Conservation (phyloP, 1,140 invertebrate genomes). For the Belonocnema kinseyi region DNA sequence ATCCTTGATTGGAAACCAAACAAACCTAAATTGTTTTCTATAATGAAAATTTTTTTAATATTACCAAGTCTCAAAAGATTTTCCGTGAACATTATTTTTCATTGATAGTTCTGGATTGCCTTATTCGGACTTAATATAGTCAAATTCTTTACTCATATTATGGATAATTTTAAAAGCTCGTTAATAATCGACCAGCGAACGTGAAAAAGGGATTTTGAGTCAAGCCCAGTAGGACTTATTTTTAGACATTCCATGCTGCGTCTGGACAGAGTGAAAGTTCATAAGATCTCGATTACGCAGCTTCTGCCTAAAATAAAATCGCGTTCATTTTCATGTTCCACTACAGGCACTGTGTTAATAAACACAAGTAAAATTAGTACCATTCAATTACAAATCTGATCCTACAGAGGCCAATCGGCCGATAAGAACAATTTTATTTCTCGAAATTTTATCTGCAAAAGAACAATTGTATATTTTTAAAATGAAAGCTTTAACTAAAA, state of each 20-base stretch:
- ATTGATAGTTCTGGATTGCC: background rate
- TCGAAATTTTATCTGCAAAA: background rate
- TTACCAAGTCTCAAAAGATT: no score
- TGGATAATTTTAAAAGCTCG: background rate
- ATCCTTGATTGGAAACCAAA: no score
- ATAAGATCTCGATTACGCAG: conserved; percentile 29
- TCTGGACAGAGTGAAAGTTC: conserved; percentile 26
- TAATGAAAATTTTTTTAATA: no score
- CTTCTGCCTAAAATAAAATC: conserved; percentile 28
- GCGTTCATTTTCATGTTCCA: conserved; percentile 25
- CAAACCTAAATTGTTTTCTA: no score
- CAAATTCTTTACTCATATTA: background rate
- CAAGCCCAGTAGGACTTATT: conserved; percentile 4
- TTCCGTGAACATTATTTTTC: no score
- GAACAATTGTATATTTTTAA: no score
- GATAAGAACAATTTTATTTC: background rate
- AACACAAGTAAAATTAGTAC: background rate
- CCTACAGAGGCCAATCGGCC: background rate
- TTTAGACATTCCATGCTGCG: conserved; percentile 26
- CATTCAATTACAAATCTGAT: no score
- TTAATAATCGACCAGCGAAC: background rate
- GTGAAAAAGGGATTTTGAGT: conserved; percentile 1
- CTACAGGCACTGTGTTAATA: conserved; percentile 20
- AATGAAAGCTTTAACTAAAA: no score
- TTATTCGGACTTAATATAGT: background rate